Percentiles rank a stretch among this genome's conserved stretches.
These are phyloP conservation scores for Corythaixoides concolor DNA, from an alignment of 2,113 vertebrate species.

Conservation along the genomic window DNA sequence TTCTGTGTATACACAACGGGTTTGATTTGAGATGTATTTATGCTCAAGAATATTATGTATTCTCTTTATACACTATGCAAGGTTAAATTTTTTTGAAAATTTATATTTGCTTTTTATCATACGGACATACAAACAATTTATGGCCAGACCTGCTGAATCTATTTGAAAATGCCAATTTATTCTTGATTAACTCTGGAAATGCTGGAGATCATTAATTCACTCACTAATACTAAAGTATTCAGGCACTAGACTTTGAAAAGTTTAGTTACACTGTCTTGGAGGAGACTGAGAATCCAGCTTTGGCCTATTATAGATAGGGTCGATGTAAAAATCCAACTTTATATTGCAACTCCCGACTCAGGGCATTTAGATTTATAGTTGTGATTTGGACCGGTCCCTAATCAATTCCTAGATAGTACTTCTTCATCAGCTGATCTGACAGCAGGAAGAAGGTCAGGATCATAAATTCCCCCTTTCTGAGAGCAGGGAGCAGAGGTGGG, in stretches of 20 bases:
- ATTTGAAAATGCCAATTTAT: slow-evolving; percentile 53
- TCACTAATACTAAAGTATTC: background rate
- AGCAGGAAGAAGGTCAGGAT: slow-evolving; percentile 49
- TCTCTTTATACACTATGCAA: slow-evolving; percentile 77
- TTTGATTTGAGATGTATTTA: slow-evolving; percentile 79
- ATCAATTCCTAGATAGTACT: slow-evolving; percentile 33
- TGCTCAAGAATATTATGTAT: slow-evolving; percentile 76
- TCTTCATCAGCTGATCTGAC: slow-evolving; percentile 52
- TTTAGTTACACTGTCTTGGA: background rate
- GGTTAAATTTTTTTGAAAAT: slow-evolving; percentile 75
- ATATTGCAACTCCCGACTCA: background rate
- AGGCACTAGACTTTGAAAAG: background rate
- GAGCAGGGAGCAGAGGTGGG: background rate
- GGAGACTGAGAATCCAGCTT: background rate
- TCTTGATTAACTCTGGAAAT: slow-evolving; percentile 66
- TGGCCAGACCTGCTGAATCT: slow-evolving; percentile 64
- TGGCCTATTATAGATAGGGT: background rate
- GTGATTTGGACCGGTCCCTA: slow-evolving; percentile 17
- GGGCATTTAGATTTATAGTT: slow-evolving; percentile 35
- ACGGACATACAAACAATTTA: slow-evolving; percentile 69
- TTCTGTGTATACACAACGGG: slow-evolving; percentile 69
- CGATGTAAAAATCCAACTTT: background rate
- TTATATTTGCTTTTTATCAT: slow-evolving; percentile 77
- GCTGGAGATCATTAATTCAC: slow-evolving; percentile 27
- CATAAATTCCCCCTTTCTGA: slow-evolving; percentile 13